Evolutionary conservation across 1,140 invertebrate species (phyloP).

Genomic region (Pachypeltis micranthus): DNA sequence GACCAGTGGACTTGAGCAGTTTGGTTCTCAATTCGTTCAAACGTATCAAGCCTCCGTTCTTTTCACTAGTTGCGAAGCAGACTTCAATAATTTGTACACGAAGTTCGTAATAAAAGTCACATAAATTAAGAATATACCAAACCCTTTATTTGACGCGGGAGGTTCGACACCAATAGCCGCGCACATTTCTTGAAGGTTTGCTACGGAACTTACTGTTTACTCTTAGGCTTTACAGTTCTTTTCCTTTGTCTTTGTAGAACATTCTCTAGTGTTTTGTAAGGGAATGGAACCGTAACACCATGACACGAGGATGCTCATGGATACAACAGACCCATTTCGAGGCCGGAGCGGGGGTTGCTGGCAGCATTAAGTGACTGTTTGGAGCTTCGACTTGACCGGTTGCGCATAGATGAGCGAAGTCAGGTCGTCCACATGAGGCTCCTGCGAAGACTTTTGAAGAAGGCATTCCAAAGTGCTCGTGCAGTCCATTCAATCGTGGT

Average conservation of each 20-base stretch:
- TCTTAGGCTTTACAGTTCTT: conserved; percentile 89
- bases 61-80: conserved; percentile 81
- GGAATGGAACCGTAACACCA: too few species aligned
- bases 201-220: conserved; percentile 77
- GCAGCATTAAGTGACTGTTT: too few species aligned
- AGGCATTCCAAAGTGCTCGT: too few species aligned
- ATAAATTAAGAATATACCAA: conserved; percentile 96
- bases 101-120: conserved; percentile 98
- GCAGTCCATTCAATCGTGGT: too few species aligned
- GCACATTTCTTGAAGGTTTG: conserved; percentile 98
- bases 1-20: conserved; percentile 67
- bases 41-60: conserved; percentile 78
- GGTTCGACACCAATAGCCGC: conserved; percentile 97
- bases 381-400: too few species aligned
- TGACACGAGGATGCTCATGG: too few species aligned
- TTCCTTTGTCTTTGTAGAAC: conserved; percentile 89
- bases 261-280: too few species aligned
- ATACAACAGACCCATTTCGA: too few species aligned
- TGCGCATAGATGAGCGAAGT: too few species aligned
- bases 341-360: too few species aligned
- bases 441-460: too few species aligned
- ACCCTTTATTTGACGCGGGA: conserved; percentile 87
- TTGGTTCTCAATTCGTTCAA: conserved; percentile 74
- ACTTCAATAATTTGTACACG: conserved; percentile 97
- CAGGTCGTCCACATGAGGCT: too few species aligned